Conservation (phyloP, 2,113 vertebrate genomes). For the Aptenodytes patagonicus region DNA sequence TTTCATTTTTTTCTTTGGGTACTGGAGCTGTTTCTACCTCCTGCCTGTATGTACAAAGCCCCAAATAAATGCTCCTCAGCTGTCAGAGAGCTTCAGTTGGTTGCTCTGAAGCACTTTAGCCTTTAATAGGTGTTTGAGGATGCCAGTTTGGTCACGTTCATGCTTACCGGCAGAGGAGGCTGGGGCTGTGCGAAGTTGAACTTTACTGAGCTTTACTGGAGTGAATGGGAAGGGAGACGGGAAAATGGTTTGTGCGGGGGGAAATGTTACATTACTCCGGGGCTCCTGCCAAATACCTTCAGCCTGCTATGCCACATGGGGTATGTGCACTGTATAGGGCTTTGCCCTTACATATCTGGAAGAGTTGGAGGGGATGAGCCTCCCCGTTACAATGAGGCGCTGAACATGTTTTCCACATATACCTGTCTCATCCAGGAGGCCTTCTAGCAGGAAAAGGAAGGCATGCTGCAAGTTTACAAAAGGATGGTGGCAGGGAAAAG, state of each 20-base stretch:
- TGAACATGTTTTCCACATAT: neutral
- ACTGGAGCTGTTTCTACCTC: neutral
- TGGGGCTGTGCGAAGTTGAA: neutral
- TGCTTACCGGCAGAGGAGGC: neutral
- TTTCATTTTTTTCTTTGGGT: neutral
- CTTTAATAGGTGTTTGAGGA: neutral
- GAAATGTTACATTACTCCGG: neutral
- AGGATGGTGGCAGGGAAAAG: neutral
- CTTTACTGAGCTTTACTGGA: neutral
- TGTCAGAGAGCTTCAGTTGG: neutral
- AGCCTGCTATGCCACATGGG: neutral
- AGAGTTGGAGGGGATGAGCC: neutral
- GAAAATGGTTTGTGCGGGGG: neutral
- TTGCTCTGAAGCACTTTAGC: neutral
- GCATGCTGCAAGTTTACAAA: neutral
- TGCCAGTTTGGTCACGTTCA: neutral
- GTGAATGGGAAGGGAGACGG: neutral
- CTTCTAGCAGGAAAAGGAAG: slow-evolving; percentile 9
- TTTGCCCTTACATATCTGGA: neutral
- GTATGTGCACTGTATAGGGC: neutral
- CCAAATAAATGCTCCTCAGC: neutral
- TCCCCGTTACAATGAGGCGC: neutral
- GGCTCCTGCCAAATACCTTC: neutral
- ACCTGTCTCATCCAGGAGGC: neutral
- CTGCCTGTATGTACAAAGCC: neutral